Percentiles rank a stretch among this genome's conserved stretches.
phyloP scores from a whole-genome alignment of 1,140 invertebrate species.

The Hyles vespertilio region DNA sequence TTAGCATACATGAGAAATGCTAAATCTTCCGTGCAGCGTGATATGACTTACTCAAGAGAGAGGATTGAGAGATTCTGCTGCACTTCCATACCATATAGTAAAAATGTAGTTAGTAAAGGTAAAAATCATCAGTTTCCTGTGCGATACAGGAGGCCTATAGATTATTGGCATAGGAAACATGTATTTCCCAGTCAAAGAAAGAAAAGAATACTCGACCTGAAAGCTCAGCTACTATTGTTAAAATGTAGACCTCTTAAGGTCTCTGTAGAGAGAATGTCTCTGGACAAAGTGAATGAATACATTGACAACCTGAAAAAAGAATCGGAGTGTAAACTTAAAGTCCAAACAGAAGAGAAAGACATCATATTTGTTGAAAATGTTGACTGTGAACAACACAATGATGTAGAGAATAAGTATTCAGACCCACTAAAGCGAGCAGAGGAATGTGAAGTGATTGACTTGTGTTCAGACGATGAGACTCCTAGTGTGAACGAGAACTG shows the following conservation, averaged over 20 bases:
- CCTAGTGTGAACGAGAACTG: conserved; percentile 62
- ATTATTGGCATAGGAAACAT: conserved; percentile 65
- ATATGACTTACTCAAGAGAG: conserved; percentile 55
- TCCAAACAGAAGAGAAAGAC: conserved; percentile 45
- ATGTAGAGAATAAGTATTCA: conserved; percentile 38
- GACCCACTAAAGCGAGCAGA: conserved; percentile 54
- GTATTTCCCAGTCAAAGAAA: conserved; percentile 62
- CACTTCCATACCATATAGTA: conserved; percentile 41
- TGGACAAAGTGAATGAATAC: conserved; percentile 47
- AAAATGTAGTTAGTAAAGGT: conserved; percentile 58
- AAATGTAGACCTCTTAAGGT: conserved; percentile 62
- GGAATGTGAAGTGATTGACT: conserved; percentile 71
- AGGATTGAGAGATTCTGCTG: conserved; percentile 68
- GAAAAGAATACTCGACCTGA: conserved; percentile 63
- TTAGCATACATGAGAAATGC: conserved; percentile 58
- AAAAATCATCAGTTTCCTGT: conserved; percentile 63
- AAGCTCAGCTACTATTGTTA: conserved; percentile 61
- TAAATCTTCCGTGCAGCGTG: conserved; percentile 51
- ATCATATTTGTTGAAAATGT: conserved; percentile 59
- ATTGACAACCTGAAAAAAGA: conserved; percentile 51
- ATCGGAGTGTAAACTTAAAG: conserved; percentile 30
- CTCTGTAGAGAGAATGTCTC: conserved; percentile 50
- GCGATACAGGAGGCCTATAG: conserved; percentile 63
- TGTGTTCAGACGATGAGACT: conserved; percentile 73
- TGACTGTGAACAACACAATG: conserved; percentile 40